Conservation (phyloP, 2,888 invertebrate genomes). For the Rambutsinella grinnellia region DNA sequence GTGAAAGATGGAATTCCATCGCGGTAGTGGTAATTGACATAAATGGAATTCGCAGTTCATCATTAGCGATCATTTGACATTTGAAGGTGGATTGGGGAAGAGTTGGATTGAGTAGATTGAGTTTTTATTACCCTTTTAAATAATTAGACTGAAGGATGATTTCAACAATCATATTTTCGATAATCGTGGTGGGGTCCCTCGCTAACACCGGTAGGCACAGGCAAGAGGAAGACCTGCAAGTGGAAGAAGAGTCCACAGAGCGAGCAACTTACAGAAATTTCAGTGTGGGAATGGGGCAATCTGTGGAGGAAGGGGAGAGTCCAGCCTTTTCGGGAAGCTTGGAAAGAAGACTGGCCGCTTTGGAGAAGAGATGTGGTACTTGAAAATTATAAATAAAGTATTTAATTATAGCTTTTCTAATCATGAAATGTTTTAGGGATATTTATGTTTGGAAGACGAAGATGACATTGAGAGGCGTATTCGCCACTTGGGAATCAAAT, state of each 20-base stretch:
- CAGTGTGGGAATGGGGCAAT: too few species aligned
- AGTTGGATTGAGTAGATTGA: too few species aligned
- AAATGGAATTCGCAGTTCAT: too few species aligned
- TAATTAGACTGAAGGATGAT: neutral
- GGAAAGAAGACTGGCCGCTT: neutral
- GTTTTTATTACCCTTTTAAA: neutral
- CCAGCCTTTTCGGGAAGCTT: neutral
- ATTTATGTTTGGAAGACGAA: slow-evolving; percentile 48
- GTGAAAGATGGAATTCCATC: too few species aligned
- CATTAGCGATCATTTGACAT: too few species aligned
- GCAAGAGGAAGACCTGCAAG: too few species aligned
- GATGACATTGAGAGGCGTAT: slow-evolving; percentile 40
- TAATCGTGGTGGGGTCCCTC: too few species aligned
- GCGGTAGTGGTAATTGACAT: too few species aligned
- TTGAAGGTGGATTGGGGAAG: too few species aligned
- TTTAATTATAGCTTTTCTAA: neutral
- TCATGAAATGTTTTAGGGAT: slow-evolving; percentile 25
- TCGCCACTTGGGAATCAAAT: slow-evolving; percentile 32
- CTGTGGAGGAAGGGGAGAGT: neutral
- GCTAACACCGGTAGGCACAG: too few species aligned
- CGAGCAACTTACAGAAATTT: neutral
- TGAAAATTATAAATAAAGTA: neutral
- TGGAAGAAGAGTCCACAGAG: neutral
- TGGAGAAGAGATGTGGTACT: slow-evolving; percentile 33
- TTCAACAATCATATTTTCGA: too few species aligned